These are phyloP conservation scores for Lamproptera curius DNA, from an alignment of 2,888 invertebrate genomes.

Conservation along the genomic window DNA sequence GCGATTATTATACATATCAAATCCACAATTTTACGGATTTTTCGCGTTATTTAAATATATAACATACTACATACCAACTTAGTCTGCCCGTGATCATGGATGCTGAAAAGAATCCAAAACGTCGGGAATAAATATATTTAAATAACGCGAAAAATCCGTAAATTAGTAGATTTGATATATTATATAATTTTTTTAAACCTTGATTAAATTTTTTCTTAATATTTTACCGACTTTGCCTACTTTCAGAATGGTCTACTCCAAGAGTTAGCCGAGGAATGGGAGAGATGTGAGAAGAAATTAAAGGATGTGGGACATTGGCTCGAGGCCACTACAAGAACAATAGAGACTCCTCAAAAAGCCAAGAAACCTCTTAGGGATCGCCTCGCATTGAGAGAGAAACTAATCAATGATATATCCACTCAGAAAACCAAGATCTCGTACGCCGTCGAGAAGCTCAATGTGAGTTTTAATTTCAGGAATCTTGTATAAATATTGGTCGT, in stretches of 20 bases:
- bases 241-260: slow-evolving; percentile 89
- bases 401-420: slow-evolving; percentile 90
- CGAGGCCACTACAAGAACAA: slow-evolving; percentile 87
- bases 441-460: slow-evolving; percentile 94
- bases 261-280: slow-evolving; percentile 97
- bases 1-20: too few species aligned
- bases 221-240: slow-evolving; percentile 6
- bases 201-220: too few species aligned
- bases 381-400: slow-evolving; percentile 90
- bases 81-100: too few species aligned
- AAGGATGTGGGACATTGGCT: slow-evolving; percentile 94
- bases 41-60: too few species aligned
- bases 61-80: too few species aligned
- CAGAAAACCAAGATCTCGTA: slow-evolving; percentile 93
- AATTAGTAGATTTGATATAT: too few species aligned
- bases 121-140: too few species aligned
- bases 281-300: slow-evolving; percentile 95
- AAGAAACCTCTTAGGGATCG: slow-evolving; percentile 94
- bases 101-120: too few species aligned
- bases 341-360: slow-evolving; percentile 89
- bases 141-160: too few species aligned
- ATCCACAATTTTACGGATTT: too few species aligned
- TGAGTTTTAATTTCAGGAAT: slow-evolving; percentile 53
- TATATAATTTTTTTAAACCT: too few species aligned
- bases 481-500: slow-evolving; percentile 2